A percentile compares a stretch with the other conserved stretches of the same genome.
These are phyloP conservation scores for Drosophila hydei DNA, from an alignment of 1,140 invertebrate genomes.

Conservation along the genomic window DNA sequence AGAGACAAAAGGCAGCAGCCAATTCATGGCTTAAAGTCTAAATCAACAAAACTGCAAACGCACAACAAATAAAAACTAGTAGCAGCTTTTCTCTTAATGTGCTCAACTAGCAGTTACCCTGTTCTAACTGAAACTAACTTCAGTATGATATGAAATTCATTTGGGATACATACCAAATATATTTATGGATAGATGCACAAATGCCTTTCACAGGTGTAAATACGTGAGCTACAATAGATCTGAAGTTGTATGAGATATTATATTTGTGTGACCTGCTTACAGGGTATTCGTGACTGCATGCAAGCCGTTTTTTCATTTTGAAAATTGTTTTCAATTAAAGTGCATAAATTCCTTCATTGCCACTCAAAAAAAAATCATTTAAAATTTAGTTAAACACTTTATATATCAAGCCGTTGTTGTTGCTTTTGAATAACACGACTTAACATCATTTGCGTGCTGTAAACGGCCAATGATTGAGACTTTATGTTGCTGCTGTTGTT, in stretches of 20 bases:
- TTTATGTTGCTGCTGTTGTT: constrained; percentile 14
- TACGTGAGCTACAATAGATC: too few species aligned
- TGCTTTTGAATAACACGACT: constrained; percentile 29
- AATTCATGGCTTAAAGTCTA: constrained; percentile 71
- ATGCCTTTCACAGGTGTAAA: too few species aligned
- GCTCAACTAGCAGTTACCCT: constrained; percentile 12
- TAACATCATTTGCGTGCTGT: constrained; percentile 47
- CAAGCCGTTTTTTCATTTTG: background rate
- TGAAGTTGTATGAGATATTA: background rate
- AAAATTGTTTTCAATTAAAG: constrained; percentile 60
- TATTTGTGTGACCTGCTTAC: background rate
- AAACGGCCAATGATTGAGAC: constrained; percentile 42
- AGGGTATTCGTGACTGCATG: background rate
- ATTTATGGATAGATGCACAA: too few species aligned
- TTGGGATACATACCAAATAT: too few species aligned
- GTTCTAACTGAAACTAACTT: background rate
- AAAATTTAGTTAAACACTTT: constrained; percentile 46
- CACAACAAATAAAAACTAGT: constrained; percentile 23
- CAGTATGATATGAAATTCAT: too few species aligned
- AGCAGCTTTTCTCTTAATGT: background rate
- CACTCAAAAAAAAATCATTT: constrained; percentile 33
- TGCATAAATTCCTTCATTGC: constrained; percentile 72
- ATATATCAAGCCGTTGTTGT: constrained; percentile 37
- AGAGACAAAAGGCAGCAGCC: constrained; percentile 34
- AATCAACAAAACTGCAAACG: constrained; percentile 42